Percentiles rank a stretch among this genome's conserved stretches.
These are phyloP conservation scores for Hecatera dysodea DNA, from an alignment of 2,888 invertebrate species.

Conservation along the genomic window DNA sequence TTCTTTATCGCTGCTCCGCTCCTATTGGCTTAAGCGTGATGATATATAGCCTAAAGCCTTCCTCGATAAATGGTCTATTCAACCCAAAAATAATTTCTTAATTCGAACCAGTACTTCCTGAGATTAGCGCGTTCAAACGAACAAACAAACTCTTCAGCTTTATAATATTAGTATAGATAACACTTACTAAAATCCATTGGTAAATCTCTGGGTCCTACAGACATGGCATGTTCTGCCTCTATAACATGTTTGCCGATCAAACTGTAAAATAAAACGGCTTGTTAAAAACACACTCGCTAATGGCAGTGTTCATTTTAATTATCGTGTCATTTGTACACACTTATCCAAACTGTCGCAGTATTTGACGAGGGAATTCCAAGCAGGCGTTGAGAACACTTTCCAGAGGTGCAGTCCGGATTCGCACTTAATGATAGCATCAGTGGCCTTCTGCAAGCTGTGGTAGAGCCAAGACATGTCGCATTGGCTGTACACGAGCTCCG, in stretches of 20 bases:
- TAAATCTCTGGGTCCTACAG: slow-evolving; percentile 65
- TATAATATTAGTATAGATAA: too few relatives aligned
- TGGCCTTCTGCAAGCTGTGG: slow-evolving; percentile 90
- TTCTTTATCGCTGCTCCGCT: too few relatives aligned
- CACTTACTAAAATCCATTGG: slow-evolving; percentile 68
- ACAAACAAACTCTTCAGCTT: too few relatives aligned
- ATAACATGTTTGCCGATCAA: slow-evolving; percentile 92
- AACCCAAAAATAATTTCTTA: too few relatives aligned
- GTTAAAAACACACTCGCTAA: neutral
- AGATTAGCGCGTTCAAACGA: too few relatives aligned
- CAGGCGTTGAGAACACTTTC: slow-evolving; percentile 92
- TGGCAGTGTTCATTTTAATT: neutral
- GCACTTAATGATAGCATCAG: slow-evolving; percentile 91
- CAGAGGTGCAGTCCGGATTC: slow-evolving; percentile 92
- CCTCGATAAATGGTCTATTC: too few relatives aligned
- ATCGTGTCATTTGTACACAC: slow-evolving; percentile 74
- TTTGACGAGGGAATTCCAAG: slow-evolving; percentile 90
- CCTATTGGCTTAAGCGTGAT: too few relatives aligned
- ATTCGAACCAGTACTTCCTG: too few relatives aligned
- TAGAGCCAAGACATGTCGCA: slow-evolving; percentile 91
- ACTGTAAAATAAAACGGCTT: slow-evolving; percentile 74
- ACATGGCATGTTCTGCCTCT: slow-evolving; percentile 83
- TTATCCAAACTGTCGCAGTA: slow-evolving; percentile 92
- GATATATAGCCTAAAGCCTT: too few relatives aligned
- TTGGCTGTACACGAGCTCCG: slow-evolving; percentile 83